These are phyloP conservation scores for Drosophila imparisetae DNA, from an alignment of 2,888 invertebrate genomes.

Conservation along the genomic window DNA sequence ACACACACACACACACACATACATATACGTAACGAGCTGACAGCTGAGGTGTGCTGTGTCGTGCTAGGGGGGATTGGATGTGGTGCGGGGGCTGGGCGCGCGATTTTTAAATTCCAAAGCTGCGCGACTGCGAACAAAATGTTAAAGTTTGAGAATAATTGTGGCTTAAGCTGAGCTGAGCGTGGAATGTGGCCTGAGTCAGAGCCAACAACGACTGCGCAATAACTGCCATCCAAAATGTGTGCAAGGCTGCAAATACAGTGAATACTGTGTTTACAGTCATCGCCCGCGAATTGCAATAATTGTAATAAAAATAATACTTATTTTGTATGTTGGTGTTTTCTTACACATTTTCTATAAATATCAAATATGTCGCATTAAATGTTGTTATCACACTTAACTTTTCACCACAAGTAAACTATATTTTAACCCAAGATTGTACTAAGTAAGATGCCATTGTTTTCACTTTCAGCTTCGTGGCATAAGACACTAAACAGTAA, in stretches of 20 bases:
- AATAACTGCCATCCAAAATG: conserved; percentile 33
- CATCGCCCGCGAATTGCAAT: neutral
- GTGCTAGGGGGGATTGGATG: neutral
- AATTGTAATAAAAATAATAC: neutral
- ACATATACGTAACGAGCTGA: conserved; percentile 1
- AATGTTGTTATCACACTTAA: neutral
- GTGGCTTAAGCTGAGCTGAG: conserved; percentile 37
- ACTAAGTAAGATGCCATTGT: conserved; percentile 5
- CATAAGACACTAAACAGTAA: conserved; percentile 1
- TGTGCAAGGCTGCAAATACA: conserved; percentile 2
- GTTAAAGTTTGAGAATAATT: conserved; percentile 79
- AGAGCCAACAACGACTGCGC: conserved; percentile 63
- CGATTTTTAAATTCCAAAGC: conserved; percentile 75
- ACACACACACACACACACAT: conserved; percentile 8
- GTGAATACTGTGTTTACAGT: conserved; percentile 8
- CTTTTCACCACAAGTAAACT: neutral
- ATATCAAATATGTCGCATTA: neutral
- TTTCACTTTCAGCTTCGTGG: conserved; percentile 47
- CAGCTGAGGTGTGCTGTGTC: conserved; percentile 12
- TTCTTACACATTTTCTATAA: neutral
- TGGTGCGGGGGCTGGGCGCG: conserved; percentile 29
- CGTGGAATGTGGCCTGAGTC: conserved; percentile 70
- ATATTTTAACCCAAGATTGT: neutral
- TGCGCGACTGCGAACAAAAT: conserved; percentile 70
- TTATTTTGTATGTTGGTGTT: neutral